phyloP scores from a whole-genome alignment of 2,888 invertebrate species.

The Calliopum simillimum region DNA sequence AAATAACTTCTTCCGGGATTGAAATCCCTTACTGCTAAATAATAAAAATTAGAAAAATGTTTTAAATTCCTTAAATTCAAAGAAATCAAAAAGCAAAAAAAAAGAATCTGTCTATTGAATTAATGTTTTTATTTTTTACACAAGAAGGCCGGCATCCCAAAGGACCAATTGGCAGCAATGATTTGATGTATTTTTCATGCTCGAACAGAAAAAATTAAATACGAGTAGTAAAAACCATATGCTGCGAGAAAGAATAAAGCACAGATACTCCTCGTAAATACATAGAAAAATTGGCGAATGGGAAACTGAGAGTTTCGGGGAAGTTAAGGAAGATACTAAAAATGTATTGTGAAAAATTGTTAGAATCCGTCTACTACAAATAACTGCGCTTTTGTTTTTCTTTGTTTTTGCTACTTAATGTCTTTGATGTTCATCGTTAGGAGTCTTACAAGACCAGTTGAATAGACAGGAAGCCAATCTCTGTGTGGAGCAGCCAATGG shows the following conservation, averaged over 20 bases:
- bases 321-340: not conserved
- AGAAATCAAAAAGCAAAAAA: no score
- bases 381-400: not conserved
- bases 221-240: constrained; percentile 23
- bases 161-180: constrained; percentile 20
- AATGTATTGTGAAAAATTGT: constrained; percentile 9
- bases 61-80: no score
- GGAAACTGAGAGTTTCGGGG: not conserved
- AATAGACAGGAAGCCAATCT: not conserved
- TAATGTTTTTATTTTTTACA: no score
- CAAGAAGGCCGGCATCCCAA: not conserved
- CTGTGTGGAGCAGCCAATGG: not conserved
- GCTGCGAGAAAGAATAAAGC: constrained; percentile 7
- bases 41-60: no score
- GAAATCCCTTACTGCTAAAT: no score
- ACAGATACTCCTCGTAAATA: no score
- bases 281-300: not conserved
- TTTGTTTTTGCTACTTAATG: constrained; percentile 8
- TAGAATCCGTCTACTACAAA: constrained; percentile 15
- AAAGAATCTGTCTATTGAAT: no score
- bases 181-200: constrained; percentile 24
- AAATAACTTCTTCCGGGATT: no score
- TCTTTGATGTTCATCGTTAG: not conserved
- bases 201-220: constrained; percentile 25
- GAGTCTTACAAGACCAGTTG: constrained; percentile 1